Conservation (phyloP, 2,797 vertebrate species). For the Pipistrellus nathusii region DNA sequence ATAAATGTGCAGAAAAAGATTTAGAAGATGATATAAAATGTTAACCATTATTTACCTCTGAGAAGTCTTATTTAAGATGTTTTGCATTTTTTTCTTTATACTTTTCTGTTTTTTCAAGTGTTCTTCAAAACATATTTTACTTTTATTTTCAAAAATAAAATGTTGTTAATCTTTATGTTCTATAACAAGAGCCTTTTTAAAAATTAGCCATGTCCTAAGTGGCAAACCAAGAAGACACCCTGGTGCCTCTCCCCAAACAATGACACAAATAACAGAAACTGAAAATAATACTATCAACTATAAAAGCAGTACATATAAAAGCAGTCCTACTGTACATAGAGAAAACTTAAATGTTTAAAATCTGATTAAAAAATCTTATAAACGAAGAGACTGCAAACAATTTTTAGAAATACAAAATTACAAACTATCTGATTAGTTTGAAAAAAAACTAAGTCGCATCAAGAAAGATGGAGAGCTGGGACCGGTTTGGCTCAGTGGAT, state of each 20-base stretch:
- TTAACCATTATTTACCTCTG: not conserved
- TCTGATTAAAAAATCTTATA: conserved; percentile 15
- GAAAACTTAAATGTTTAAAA: conserved; percentile 11
- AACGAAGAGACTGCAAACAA: conserved; percentile 24
- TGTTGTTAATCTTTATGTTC: not conserved
- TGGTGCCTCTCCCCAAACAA: not conserved
- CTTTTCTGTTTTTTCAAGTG: not conserved
- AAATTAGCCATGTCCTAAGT: not conserved
- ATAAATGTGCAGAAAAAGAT: not conserved
- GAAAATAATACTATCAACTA: conserved; percentile 24
- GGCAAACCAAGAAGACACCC: not conserved
- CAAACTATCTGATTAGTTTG: conserved; percentile 27
- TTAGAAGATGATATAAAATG: not conserved
- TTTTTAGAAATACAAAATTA: conserved; percentile 33
- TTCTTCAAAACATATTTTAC: conserved; percentile 44
- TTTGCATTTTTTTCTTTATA: conserved; percentile 26
- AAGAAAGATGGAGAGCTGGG: conserved; percentile 1
- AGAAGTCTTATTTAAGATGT: not conserved
- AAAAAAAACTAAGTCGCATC: conserved; percentile 4
- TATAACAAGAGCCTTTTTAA: not conserved
- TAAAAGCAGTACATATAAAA: conserved; percentile 18
- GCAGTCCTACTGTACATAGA: not conserved
- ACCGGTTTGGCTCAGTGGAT: too few species aligned
- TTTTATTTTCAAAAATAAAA: conserved; percentile 40
- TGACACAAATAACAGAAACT: conserved; percentile 3